These are phyloP conservation scores for Zapornia atra DNA, from an alignment of 2,113 vertebrate genomes.

Conservation along the genomic window DNA sequence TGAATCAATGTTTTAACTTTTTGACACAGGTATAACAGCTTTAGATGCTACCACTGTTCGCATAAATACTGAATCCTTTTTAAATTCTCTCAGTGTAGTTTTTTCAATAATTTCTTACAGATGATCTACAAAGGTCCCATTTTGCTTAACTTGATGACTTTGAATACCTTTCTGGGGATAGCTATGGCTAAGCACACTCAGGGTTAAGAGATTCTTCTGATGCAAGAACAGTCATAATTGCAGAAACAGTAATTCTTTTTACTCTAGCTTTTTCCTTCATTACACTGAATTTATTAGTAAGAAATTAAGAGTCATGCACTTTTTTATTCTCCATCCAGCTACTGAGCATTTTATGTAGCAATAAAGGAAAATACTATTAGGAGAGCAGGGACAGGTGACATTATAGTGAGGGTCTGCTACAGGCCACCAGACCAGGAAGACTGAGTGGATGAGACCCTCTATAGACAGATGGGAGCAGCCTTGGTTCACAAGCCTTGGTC, in stretches of 20 bases:
- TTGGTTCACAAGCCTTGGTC: no score
- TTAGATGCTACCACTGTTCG: not conserved
- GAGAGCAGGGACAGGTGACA: no score
- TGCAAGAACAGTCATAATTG: not conserved
- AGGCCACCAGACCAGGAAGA: no score
- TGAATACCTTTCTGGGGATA: not conserved
- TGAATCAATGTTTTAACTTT: not conserved
- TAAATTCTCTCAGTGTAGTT: not conserved
- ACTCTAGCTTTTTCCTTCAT: not conserved
- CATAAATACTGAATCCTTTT: not conserved
- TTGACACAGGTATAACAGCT: not conserved
- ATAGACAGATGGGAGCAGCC: no score
- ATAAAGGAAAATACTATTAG: not conserved
- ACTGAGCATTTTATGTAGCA: not conserved
- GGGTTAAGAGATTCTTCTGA: not conserved
- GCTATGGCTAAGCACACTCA: not conserved
- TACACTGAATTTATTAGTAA: not conserved
- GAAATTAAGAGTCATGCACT: not conserved
- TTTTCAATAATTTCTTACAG: not conserved
- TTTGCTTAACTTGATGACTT: not conserved
- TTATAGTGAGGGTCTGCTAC: no score
- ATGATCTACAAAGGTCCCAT: not conserved
- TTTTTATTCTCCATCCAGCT: constrained; percentile 14
- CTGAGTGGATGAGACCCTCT: no score
- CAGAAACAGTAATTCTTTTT: not conserved